Base-by-base conservation (phyloP, 2,888 invertebrate species). In the Drosophila meridiana region DNA sequence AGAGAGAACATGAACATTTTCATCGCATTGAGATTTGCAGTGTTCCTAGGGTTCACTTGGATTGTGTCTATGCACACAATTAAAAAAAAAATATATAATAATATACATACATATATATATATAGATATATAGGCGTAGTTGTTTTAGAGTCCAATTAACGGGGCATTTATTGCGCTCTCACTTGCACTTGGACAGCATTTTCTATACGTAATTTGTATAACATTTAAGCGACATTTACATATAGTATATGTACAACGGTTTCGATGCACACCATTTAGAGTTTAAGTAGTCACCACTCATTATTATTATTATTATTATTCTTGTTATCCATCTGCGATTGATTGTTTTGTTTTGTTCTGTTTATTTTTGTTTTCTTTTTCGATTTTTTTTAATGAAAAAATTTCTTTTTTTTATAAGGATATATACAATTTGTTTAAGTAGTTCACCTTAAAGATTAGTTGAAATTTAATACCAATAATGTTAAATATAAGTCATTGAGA, bases 371-470 rank as follows among this genome's bases (percentile, higher is more conserved):
- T 20, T 32, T 9, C 11, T 11, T 14, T 20, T 34, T 20, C 6
- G 20, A 11, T 60, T 45, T 43, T n/a, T 38, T 38, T 53, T 77
- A 30, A 48, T 30, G 14, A 61, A 38, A 40, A 48, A 60, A 52
- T 26, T 43, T 53, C 13, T 61, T 43, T 61, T 20, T 20, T 38
- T 36, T 52, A 56, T n/a, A 40, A 32, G 20, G 20, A 30, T 40
- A 26, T 40, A 50, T 40, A 50, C 20, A 63, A 43, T 48, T 43
- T 66, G 43, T 63, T 73, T 60, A 38, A 56, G 47, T 73, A 69
- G 57, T 73, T 69, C 65, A 66, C 60, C 64, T 55, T 59, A 64
- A 62, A 65, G 43, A 82, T 84, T 82, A 75, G 80, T 70, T 83
- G 55, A 75, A 70, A 69, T 81, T 71, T 32, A 57, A 73, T 65